Evolutionary conservation across 2,888 invertebrate genomes (phyloP), one percentile per base, ranked within the genome.

Genomic region (Drosophila neutralis): DNA sequence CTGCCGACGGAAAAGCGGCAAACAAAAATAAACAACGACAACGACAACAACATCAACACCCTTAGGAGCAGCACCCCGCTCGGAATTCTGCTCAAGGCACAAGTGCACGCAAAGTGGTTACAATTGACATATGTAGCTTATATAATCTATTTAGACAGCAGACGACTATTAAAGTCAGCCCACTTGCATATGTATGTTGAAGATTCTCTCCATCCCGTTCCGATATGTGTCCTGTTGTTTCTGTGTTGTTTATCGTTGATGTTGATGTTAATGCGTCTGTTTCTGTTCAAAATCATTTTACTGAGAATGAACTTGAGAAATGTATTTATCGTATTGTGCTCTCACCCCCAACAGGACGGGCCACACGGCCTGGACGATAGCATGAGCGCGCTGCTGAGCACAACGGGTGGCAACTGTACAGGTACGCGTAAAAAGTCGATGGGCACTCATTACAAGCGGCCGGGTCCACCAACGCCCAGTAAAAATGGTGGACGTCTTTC

Each of bases 401-500:
- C 91, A 7, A 91, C 91, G 0, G 79, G 75, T 29, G 69, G 63
- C 21, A 71, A 60, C 29, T 53, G 65, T 24, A 90, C 93, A 93
- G 91, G 91, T 4, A 91, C 84, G 78, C 95, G 83, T 59, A 92
- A 91, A 91, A 92, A 91, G 94, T 95, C 92, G 94, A 95, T 92
- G 93, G 95, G 66, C 91, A 97, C 96, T 0, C 95, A 96, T 0
- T 97, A 97, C 91, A 97, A 97, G 94, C 96, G 95, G 88, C 97
- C 97, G 0, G 97, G 97, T 0, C 97, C 97, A 53, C 97, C 97
- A 31, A 97, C 97, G 1, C 97, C 97, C 0, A 97, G 97, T 93
- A 97, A 97, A 93, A 96, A 97, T 91, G 96, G 96, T 15, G 95
- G 96, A 2, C 94, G 97, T 74, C 93, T 95, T 11, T 97, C 97